Percentiles rank a stretch among this genome's conserved stretches.
phyloP scores from a whole-genome alignment of 2,797 vertebrate species.

The Diplodus sargus region DNA sequence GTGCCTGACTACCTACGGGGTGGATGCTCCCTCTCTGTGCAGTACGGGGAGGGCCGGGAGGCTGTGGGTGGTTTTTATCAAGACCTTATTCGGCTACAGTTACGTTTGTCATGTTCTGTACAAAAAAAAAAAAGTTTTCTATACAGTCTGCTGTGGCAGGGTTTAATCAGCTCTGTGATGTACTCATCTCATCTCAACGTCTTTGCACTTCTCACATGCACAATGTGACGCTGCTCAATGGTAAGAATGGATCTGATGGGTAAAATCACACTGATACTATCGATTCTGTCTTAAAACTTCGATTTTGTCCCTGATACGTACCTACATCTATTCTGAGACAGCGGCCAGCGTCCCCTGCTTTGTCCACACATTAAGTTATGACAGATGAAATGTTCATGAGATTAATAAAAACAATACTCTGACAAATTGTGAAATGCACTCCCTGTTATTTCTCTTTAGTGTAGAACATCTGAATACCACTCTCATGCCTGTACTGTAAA shows the following conservation, averaged over 20 bases:
- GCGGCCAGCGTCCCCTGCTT: not conserved
- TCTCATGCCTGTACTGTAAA: not conserved
- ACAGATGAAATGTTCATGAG: not conserved
- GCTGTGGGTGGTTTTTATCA: slow-evolving; percentile 75
- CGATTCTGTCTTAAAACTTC: not conserved
- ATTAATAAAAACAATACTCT: not conserved
- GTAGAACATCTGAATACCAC: not conserved
- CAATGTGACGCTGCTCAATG: slow-evolving; percentile 1
- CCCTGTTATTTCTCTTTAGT: not conserved
- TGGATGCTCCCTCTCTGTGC: slow-evolving; percentile 75
- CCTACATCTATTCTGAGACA: not conserved
- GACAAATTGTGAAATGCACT: not conserved
- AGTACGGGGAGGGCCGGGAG: slow-evolving; percentile 68
- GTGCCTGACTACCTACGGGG: slow-evolving; percentile 78
- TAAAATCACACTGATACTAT: slow-evolving; percentile 1
- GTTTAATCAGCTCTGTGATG: slow-evolving; percentile 36
- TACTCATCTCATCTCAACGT: slow-evolving; percentile 15
- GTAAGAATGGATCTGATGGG: slow-evolving; percentile 16
- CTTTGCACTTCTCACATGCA: slow-evolving; percentile 11
- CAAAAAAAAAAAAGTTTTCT: slow-evolving; percentile 57
- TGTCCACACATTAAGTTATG: not conserved
- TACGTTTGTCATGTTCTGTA: slow-evolving; percentile 57
- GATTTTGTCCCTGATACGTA: not conserved
- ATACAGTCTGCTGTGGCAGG: slow-evolving; percentile 31
- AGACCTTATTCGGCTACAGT: slow-evolving; percentile 75